Percentiles rank a stretch among this genome's conserved stretches.
phyloP scores from a whole-genome alignment of 2,113 vertebrate genomes.

The Alethe diademata region DNA sequence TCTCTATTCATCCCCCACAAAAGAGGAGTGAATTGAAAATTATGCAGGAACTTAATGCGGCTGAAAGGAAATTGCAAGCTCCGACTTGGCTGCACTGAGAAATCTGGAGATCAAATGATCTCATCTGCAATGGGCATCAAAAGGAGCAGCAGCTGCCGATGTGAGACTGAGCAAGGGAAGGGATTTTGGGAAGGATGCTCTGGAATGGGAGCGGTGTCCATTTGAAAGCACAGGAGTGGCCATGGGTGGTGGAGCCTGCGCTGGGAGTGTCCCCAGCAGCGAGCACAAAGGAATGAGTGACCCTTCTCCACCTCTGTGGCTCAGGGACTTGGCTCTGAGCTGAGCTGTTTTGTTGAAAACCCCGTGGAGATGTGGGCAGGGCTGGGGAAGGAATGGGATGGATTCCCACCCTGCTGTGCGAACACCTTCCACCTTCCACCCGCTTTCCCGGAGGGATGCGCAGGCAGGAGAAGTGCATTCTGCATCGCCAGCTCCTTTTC shows the following conservation, averaged over 20 bases:
- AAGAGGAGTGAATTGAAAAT: constrained; percentile 33
- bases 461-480: background rate
- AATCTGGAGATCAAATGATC: constrained; percentile 5
- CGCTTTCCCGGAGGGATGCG: background rate
- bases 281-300: background rate
- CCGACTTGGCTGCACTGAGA: background rate
- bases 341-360: background rate
- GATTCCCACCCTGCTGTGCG: background rate
- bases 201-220: background rate
- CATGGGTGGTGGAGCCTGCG: fast-evolving
- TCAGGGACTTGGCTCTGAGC: background rate
- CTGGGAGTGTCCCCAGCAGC: background rate
- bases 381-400: background rate
- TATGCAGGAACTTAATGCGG: background rate
- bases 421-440: background rate
- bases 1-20: constrained; percentile 34
- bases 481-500: background rate
- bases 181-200: background rate
- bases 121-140: background rate
- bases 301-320: background rate
- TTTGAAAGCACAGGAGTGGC: background rate
- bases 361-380: fast-evolving
- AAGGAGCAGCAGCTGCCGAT: background rate
- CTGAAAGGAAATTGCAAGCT: constrained; percentile 52
- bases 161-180: background rate